These are phyloP conservation scores for Manacus vitellinus DNA, from an alignment of 2,113 vertebrate species.

Conservation along the genomic window DNA sequence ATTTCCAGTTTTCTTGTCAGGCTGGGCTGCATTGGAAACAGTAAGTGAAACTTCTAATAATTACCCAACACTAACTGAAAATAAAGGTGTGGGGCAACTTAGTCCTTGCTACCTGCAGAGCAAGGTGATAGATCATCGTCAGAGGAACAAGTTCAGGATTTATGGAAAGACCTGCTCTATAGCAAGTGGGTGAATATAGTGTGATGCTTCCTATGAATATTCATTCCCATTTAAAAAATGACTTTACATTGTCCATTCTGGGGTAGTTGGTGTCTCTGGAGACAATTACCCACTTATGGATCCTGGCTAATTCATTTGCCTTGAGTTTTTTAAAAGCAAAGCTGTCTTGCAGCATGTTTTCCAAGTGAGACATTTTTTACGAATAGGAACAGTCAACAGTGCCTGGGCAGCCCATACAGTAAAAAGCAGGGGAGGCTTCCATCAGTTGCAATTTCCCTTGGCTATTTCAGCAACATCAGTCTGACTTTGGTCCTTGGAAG, in stretches of 20 bases:
- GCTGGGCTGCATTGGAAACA: neutral
- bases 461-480: fast-evolving
- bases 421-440: neutral
- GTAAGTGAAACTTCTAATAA: neutral
- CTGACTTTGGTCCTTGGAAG: neutral
- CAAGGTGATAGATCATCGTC: neutral
- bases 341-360: neutral
- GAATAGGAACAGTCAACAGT: neutral
- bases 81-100: neutral
- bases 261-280: neutral
- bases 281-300: neutral
- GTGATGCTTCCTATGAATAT: neutral
- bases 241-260: neutral
- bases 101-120: neutral
- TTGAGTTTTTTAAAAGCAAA: neutral
- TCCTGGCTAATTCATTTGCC: neutral
- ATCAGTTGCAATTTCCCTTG: neutral
- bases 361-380: neutral
- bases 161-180: neutral
- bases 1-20: neutral
- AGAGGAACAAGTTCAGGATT: neutral
- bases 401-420: neutral
- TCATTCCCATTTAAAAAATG: neutral
- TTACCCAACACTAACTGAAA: neutral
- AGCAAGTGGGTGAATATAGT: neutral